These are phyloP conservation scores for Sorex fumeus DNA, from an alignment of 2,113 vertebrate genomes.

Conservation along the genomic window DNA sequence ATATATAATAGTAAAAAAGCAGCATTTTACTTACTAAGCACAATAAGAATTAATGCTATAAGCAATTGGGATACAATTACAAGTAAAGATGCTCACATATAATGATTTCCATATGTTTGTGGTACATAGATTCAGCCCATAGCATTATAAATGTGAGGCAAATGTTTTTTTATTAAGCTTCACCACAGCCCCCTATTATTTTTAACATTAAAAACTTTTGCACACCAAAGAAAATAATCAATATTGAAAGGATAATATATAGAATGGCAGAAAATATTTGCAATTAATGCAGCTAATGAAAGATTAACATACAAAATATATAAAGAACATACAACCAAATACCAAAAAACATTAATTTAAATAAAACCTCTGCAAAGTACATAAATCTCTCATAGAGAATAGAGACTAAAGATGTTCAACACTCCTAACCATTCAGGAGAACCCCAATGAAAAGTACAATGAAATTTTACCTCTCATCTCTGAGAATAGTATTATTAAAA, in stretches of 20 bases:
- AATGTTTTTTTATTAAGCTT: no score
- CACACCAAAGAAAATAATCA: neutral
- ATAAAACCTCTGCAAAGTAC: neutral
- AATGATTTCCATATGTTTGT: no score
- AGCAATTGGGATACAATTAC: no score
- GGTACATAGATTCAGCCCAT: no score
- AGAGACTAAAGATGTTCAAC: neutral
- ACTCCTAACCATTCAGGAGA: neutral
- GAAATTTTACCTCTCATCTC: neutral
- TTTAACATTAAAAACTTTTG: neutral
- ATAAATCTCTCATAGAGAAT: neutral
- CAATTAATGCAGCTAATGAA: neutral
- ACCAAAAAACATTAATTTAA: neutral
- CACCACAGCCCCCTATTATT: no score
- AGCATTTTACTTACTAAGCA: conserved; percentile 48
- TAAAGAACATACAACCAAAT: neutral
- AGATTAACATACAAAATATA: neutral
- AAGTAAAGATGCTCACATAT: neutral
- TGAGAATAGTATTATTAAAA: conserved; percentile 1
- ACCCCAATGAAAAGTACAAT: neutral
- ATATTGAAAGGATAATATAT: neutral
- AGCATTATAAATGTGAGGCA: no score
- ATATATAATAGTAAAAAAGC: neutral
- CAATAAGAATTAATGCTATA: neutral
- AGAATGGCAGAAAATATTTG: neutral